Conservation (phyloP, 2,888 invertebrate genomes). For the Tinea semifulvella region DNA sequence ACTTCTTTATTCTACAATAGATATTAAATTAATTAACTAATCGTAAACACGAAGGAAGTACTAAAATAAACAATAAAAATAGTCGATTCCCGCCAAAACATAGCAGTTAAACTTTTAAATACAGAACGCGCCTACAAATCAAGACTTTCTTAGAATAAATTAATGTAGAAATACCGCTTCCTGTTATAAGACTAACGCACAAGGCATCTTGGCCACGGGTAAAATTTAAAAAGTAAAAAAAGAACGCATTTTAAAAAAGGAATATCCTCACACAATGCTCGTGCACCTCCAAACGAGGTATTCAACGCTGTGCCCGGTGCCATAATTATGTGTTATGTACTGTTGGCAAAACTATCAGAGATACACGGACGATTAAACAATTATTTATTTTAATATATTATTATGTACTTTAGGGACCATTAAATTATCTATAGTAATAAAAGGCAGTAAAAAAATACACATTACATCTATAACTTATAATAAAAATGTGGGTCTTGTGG, state of each 20-base stretch:
- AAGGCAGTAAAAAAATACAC: too few relatives aligned
- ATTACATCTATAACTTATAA: too few relatives aligned
- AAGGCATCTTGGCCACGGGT: neutral
- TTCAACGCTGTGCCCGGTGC: slow-evolving; percentile 33
- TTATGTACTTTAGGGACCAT: too few relatives aligned
- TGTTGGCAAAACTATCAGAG: slow-evolving; percentile 23
- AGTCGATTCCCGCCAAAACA: slow-evolving; percentile 6
- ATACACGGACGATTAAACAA: too few relatives aligned
- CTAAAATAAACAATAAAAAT: slow-evolving; percentile 2
- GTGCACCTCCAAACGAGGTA: slow-evolving; percentile 44
- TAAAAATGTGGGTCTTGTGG: too few relatives aligned
- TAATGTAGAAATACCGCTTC: slow-evolving; percentile 12
- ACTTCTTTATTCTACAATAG: too few relatives aligned
- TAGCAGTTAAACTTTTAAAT: slow-evolving; percentile 3
- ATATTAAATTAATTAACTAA: too few relatives aligned
- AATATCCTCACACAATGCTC: slow-evolving; percentile 44
- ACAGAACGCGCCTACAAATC: slow-evolving; percentile 7
- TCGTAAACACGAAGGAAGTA: neutral
- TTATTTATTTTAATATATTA: too few relatives aligned
- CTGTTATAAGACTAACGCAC: slow-evolving; percentile 9
- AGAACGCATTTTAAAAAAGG: slow-evolving; percentile 15
- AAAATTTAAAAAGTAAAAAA: slow-evolving; percentile 12
- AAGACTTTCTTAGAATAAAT: slow-evolving; percentile 10
- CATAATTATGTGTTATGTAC: slow-evolving; percentile 47
- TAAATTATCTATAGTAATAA: too few relatives aligned